A percentile compares a stretch with the other conserved stretches of the same genome.
These are phyloP conservation scores for Proisotoma minuta DNA, from an alignment of 2,888 invertebrate genomes.

Conservation along the genomic window DNA sequence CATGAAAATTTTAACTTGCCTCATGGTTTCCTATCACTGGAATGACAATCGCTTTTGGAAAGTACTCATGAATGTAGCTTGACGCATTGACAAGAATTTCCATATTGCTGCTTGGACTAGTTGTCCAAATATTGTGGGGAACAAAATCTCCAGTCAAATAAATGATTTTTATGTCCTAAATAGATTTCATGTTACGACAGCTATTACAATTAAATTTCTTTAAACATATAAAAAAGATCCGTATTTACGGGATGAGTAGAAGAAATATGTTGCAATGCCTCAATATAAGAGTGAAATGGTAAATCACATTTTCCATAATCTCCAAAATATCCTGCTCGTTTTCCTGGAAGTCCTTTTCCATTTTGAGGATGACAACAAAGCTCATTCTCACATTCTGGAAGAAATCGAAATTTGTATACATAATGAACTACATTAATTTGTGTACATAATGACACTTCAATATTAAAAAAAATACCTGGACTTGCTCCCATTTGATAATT, in stretches of 20 bases:
- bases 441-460: too few relatives aligned
- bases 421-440: neutral
- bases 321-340: slow-evolving; percentile 40
- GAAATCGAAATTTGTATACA: neutral
- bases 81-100: slow-evolving; percentile 36
- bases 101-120: slow-evolving; percentile 30
- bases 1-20: too few relatives aligned
- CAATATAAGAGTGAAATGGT: slow-evolving; percentile 39
- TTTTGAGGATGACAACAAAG: slow-evolving; percentile 39
- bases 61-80: slow-evolving; percentile 35
- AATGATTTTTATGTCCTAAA: slow-evolving; percentile 42
- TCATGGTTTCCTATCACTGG: slow-evolving; percentile 46
- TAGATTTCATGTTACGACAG: slow-evolving; percentile 1
- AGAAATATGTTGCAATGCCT: slow-evolving; percentile 43
- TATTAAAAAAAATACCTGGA: neutral
- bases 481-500: slow-evolving; percentile 35
- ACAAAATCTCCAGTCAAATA: slow-evolving; percentile 47
- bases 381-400: slow-evolving; percentile 41
- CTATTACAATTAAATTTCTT: neutral
- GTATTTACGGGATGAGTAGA: slow-evolving; percentile 39
- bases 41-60: slow-evolving; percentile 39
- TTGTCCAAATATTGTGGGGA: slow-evolving; percentile 47
- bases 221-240: neutral
- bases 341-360: slow-evolving; percentile 26
- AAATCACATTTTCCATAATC: slow-evolving; percentile 43